Evolutionary conservation across 2,797 vertebrate species (phyloP).

Genomic region (Zalophus californianus): DNA sequence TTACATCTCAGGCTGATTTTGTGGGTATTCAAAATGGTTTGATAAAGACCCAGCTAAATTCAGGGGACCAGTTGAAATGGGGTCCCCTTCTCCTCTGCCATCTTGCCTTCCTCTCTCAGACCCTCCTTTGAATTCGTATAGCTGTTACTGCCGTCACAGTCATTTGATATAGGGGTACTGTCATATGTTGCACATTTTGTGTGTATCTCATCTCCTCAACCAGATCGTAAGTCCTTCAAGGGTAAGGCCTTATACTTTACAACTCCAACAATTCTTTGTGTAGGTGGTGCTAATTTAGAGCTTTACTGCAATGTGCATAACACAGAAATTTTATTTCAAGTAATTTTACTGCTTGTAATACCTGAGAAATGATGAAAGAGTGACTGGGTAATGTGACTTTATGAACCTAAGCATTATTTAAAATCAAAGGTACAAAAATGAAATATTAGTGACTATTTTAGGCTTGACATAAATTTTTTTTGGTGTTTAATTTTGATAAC

Average conservation of each 20-base stretch:
- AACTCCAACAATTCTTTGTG: not conserved
- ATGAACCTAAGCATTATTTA: slow-evolving; percentile 21
- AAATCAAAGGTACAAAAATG: slow-evolving; percentile 54
- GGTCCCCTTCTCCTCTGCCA: too few species aligned
- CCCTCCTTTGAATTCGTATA: not conserved
- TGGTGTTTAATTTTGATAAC: slow-evolving; percentile 57
- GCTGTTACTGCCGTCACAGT: not conserved
- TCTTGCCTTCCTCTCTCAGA: not conserved
- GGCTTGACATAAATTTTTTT: slow-evolving; percentile 13
- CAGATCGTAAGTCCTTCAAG: not conserved
- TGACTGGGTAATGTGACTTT: slow-evolving; percentile 22
- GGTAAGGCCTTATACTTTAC: slow-evolving; percentile 5
- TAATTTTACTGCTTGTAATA: slow-evolving; percentile 29
- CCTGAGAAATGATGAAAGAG: not conserved
- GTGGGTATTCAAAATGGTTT: too few species aligned
- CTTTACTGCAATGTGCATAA: slow-evolving; percentile 35
- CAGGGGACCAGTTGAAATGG: too few species aligned
- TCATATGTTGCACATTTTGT: not conserved
- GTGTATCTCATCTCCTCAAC: not conserved
- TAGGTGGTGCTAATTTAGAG: slow-evolving; percentile 47
- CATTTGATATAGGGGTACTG: not conserved
- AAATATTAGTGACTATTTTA: slow-evolving; percentile 54
- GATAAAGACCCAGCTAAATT: too few species aligned
- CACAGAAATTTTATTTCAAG: slow-evolving; percentile 46
- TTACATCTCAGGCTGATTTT: too few species aligned